Percentiles rank a stretch among this genome's conserved stretches.
These are phyloP conservation scores for Andrena minutula DNA, from an alignment of 2,888 invertebrate genomes.

Conservation along the genomic window DNA sequence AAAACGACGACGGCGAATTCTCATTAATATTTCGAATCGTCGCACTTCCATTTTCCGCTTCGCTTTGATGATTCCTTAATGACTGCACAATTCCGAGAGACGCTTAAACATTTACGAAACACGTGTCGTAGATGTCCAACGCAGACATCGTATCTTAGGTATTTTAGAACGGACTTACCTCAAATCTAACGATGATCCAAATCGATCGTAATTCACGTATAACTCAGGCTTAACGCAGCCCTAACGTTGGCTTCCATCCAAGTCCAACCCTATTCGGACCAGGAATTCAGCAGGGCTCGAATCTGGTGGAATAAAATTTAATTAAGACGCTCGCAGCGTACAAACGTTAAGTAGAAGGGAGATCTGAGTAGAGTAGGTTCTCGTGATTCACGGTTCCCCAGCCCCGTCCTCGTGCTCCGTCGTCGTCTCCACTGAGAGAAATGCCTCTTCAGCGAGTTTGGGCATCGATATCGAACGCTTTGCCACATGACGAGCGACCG, in stretches of 20 bases:
- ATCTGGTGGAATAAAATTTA: neutral
- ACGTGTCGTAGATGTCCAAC: too few relatives aligned
- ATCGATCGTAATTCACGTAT: neutral
- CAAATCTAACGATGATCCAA: neutral
- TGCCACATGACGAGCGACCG: neutral
- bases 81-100: too few relatives aligned
- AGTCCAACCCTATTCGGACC: neutral
- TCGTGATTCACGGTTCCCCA: neutral
- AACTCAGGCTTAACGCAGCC: neutral
- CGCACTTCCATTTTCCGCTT: neutral
- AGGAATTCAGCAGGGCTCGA: neutral
- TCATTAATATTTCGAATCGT: constrained; percentile 6
- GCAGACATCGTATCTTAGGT: neutral
- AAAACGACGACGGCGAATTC: constrained; percentile 5
- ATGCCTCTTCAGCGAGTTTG: neutral
- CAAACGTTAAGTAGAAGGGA: neutral
- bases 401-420: neutral
- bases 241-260: neutral
- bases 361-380: neutral
- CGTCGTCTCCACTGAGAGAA: neutral
- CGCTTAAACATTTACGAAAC: too few relatives aligned
- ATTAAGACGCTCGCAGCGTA: neutral
- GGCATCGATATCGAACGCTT: constrained; percentile 1
- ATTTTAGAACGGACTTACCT: neutral
- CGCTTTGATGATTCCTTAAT: constrained; percentile 18